phyloP scores from a whole-genome alignment of 2,797 vertebrate genomes.

The Danio albolineatus region DNA sequence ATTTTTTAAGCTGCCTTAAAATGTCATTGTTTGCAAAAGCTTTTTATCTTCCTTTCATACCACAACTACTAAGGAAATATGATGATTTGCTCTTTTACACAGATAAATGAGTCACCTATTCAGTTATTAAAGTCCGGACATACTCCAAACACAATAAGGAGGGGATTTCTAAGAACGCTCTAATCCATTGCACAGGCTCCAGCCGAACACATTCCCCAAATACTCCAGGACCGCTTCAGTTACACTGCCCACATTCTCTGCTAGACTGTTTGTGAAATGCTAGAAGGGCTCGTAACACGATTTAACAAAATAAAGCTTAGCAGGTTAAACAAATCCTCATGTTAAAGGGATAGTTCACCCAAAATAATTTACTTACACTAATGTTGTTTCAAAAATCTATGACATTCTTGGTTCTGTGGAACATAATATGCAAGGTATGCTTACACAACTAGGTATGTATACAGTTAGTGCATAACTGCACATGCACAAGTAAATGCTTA shows the following conservation, averaged over 20 bases:
- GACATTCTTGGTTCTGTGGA: background rate
- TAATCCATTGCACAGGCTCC: slow-evolving; percentile 48
- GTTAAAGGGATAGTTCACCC: background rate
- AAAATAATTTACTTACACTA: background rate
- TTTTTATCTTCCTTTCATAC: slow-evolving; percentile 57
- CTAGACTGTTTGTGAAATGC: slow-evolving; percentile 34
- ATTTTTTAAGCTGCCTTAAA: slow-evolving; percentile 12
- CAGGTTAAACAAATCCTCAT: background rate
- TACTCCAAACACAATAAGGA: slow-evolving; percentile 50
- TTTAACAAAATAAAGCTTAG: slow-evolving; percentile 32
- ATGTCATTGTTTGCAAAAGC: slow-evolving; percentile 34
- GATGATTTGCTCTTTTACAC: slow-evolving; percentile 58
- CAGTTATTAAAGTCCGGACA: slow-evolving; percentile 57
- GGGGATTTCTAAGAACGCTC: slow-evolving; percentile 54
- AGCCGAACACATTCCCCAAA: slow-evolving; percentile 61
- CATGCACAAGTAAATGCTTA: too few species aligned
- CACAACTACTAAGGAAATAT: slow-evolving; percentile 56
- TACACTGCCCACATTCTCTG: slow-evolving; percentile 41
- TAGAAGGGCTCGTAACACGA: slow-evolving; percentile 29
- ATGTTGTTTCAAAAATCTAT: background rate
- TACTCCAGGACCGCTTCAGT: slow-evolving; percentile 43
- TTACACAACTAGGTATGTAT: too few species aligned
- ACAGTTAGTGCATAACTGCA: too few species aligned
- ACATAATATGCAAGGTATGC: background rate
- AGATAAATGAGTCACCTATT: slow-evolving; percentile 72